These are phyloP conservation scores for Scaeva pyrastri DNA, from an alignment of 2,888 invertebrate genomes.

Conservation along the genomic window DNA sequence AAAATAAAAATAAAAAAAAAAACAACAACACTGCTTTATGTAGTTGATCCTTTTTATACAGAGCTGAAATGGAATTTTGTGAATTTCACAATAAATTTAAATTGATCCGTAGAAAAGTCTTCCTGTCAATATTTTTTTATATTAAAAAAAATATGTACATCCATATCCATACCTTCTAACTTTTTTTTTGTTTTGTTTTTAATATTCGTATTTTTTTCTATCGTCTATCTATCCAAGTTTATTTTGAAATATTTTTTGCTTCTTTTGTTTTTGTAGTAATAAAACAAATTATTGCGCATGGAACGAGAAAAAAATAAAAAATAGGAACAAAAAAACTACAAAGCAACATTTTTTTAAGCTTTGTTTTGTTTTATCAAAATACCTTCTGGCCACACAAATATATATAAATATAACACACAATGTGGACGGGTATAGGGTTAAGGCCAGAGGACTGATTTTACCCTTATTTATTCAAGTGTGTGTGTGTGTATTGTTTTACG, in stretches of 20 bases:
- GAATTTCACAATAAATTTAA: conserved; percentile 72
- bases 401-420: neutral
- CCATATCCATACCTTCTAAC: neutral
- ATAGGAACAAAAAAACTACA: conserved; percentile 22
- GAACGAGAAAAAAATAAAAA: no score
- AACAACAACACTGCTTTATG: neutral
- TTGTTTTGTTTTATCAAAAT: conserved; percentile 8
- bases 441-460: conserved; percentile 4
- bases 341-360: neutral
- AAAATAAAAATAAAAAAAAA: neutral
- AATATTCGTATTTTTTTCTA: conserved; percentile 1
- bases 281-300: conserved; percentile 44
- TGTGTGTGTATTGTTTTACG: neutral
- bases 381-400: conserved; percentile 12
- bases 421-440: neutral
- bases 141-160: conserved; percentile 39
- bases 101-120: conserved; percentile 50
- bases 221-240: neutral
- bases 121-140: conserved; percentile 54
- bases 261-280: conserved; percentile 7
- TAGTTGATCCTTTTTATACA: neutral
- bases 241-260: neutral
- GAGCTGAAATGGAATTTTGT: conserved; percentile 53
- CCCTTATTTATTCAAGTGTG: conserved; percentile 18
- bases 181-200: conserved; percentile 2